Conservation (phyloP, 2,888 invertebrate species). For the Pammene fasciana region DNA sequence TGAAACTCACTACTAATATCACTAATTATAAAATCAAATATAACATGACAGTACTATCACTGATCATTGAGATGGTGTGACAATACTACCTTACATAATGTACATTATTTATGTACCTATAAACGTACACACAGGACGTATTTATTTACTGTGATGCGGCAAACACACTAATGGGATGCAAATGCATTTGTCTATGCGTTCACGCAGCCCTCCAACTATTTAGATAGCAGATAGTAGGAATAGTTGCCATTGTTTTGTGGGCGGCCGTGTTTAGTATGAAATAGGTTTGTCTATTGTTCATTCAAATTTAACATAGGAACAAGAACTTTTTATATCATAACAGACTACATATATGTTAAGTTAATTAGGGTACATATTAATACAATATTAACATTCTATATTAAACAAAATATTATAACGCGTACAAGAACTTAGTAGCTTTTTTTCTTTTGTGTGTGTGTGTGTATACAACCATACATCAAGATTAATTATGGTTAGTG, state of each 20-base stretch:
- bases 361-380: too few relatives aligned
- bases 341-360: too few relatives aligned
- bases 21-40: too few relatives aligned
- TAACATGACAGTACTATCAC: too few relatives aligned
- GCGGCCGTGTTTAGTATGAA: constrained; percentile 2
- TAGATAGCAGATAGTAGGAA: constrained; percentile 21
- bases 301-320: not conserved
- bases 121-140: not conserved
- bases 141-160: constrained; percentile 26
- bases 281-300: not conserved
- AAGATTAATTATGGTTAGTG: not conserved
- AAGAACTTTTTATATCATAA: not conserved
- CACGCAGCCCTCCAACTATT: constrained; percentile 26
- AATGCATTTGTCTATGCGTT: constrained; percentile 27
- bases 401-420: too few relatives aligned
- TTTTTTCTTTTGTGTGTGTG: too few relatives aligned
- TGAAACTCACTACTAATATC: not conserved
- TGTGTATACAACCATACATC: too few relatives aligned
- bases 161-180: constrained; percentile 33
- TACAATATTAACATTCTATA: too few relatives aligned
- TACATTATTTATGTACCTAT: not conserved
- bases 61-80: not conserved
- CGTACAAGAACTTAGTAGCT: too few relatives aligned
- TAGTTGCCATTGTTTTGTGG: constrained; percentile 19
- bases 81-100: not conserved